Conservation (phyloP, 1,140 invertebrate species). For the Heliconius hewitsoni region DNA sequence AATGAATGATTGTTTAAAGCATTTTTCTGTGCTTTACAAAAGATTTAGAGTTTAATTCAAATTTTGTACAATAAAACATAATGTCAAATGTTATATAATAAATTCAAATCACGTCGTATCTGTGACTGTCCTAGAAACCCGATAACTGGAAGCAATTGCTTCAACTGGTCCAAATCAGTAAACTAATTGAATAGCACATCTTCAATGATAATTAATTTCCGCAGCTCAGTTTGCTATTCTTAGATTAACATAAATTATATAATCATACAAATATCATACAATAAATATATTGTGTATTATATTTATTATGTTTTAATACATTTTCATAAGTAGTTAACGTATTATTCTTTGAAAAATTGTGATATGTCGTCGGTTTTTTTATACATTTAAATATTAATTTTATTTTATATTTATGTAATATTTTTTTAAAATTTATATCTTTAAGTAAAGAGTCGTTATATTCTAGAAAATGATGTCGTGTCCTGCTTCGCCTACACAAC, state of each 20-base stretch:
- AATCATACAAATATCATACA: background rate
- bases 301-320: too few species aligned
- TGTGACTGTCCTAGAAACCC: background rate
- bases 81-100: background rate
- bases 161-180: slow-evolving; percentile 39
- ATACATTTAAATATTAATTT: too few species aligned
- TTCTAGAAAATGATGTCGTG: background rate
- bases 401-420: background rate
- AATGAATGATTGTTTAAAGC: too few species aligned
- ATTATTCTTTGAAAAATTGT: too few species aligned
- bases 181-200: slow-evolving; percentile 32
- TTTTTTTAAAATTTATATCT: background rate
- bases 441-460: background rate
- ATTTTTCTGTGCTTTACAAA: too few species aligned
- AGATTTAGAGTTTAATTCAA: background rate
- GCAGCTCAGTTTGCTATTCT: background rate
- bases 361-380: too few species aligned
- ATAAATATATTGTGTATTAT: background rate
- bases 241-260: background rate
- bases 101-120: slow-evolving; percentile 2
- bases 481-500: background rate
- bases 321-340: too few species aligned
- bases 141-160: slow-evolving; percentile 34
- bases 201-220: background rate
- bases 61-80: background rate